phyloP scores from a whole-genome alignment of 2,888 invertebrate genomes.

The Carpatolechia fugitivella region DNA sequence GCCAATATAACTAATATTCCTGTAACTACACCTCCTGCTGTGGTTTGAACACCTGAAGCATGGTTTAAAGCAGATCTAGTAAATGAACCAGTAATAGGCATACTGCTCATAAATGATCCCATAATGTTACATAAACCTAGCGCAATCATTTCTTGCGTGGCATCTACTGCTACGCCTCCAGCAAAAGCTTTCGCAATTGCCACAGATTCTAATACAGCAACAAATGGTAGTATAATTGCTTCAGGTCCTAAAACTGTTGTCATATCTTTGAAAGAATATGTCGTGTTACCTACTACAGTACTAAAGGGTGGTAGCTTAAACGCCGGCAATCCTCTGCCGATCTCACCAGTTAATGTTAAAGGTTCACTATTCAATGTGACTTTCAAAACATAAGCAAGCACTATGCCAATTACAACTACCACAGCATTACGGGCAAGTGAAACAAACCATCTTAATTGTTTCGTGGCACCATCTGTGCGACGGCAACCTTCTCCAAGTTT shows the following conservation, averaged over 20 bases:
- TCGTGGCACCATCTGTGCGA: constrained; percentile 59
- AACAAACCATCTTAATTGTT: constrained; percentile 80
- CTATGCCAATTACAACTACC: constrained; percentile 85
- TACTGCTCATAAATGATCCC: constrained; percentile 90
- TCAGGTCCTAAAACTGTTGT: constrained; percentile 79
- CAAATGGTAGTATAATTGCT: constrained; percentile 82
- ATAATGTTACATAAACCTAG: constrained; percentile 90
- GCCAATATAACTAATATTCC: constrained; percentile 87
- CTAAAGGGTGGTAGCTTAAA: constrained; percentile 84
- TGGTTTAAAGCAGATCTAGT: constrained; percentile 93
- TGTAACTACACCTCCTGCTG: constrained; percentile 88
- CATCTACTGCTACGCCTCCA: constrained; percentile 87
- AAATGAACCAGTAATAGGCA: constrained; percentile 93
- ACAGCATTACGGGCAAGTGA: constrained; percentile 89
- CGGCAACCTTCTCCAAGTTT: constrained; percentile 78
- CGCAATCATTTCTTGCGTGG: constrained; percentile 95
- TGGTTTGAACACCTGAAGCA: constrained; percentile 92
- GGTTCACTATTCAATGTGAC: constrained; percentile 62
- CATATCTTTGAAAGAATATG: constrained; percentile 82
- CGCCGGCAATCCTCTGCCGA: constrained; percentile 84
- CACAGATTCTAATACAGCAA: constrained; percentile 85
- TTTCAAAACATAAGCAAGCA: constrained; percentile 77
- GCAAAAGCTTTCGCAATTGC: constrained; percentile 89
- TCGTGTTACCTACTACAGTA: constrained; percentile 78
- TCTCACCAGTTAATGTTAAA: constrained; percentile 82